Base-by-base conservation (phyloP, 2,797 vertebrate genomes). In the Lithobates pipiens region DNA sequence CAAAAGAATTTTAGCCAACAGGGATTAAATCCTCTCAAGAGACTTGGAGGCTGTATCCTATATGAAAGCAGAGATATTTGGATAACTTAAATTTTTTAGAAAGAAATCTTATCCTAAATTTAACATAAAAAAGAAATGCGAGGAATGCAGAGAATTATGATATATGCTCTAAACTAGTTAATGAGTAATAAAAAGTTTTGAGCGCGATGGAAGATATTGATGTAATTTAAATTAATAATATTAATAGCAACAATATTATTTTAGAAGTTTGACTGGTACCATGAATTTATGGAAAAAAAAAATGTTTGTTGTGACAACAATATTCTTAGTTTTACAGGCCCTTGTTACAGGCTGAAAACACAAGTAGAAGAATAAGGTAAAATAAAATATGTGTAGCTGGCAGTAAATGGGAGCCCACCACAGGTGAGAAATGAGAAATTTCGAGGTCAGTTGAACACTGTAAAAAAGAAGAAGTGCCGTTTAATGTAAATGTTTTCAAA, bases 391-490 rank as follows among this genome's bases (percentile, higher is more conserved):
- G 76, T 87, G 85, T 79, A 69, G 81, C 68, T 86, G 81, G 70
- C 76, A 83, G 85, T 83, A 87, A 87, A 83, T 87, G 46, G 85
- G 80, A 88, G 85, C 67, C 93, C 92, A 89, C 94, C 88, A 89
- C 89, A 92, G 93, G 92, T 92, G 93, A 93, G 91, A 94, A 93
- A 95, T 95, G 93, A 94, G 92, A 95, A 94, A 95, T 94, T 94
- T 94, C 91, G 93, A 93, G 93, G 93, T 89, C 90, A 90, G 91
- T 93, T 94, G 93, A 95, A 88, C 93, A 93, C 90, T n/a, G 86
- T 90, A 86, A 91, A 29, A 92, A 93, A 68, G 85, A 75, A 83
- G 70, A 83, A 87, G 80, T 75, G 63, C 76, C 70, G 68, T 87
- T 87, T 87, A 78, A 87, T 87, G 85, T 83, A 83, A 87, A 87